Percentiles rank a stretch among this genome's conserved stretches.
phyloP scores from a whole-genome alignment of 2,888 invertebrate genomes.

The Spisula subtruncata region DNA sequence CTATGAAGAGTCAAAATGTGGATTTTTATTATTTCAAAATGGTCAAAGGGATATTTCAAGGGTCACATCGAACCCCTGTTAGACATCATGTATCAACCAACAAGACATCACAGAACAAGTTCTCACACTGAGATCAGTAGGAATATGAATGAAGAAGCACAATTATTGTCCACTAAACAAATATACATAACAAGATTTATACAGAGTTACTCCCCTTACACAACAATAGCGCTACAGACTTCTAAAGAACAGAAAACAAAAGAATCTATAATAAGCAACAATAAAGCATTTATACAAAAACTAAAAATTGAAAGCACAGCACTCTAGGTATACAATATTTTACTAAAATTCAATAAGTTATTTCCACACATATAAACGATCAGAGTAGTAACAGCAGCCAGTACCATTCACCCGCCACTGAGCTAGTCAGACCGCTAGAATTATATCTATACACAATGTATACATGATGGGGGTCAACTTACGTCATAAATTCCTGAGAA shows the following conservation, averaged over 20 bases:
- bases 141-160: conserved; percentile 27
- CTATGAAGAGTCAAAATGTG: no score
- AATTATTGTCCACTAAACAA: conserved; percentile 1
- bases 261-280: conserved; percentile 12
- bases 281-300: conserved; percentile 25
- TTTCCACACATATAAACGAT: background rate
- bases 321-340: conserved; percentile 10
- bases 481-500: conserved; percentile 34
- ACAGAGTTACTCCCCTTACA: background rate
- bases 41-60: no score
- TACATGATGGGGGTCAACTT: conserved; percentile 19
- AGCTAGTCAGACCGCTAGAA: background rate
- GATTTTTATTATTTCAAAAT: no score
- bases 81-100: background rate
- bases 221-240: background rate
- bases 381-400: background rate
- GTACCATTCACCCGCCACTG: background rate
- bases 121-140: conserved; percentile 41
- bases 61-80: no score
- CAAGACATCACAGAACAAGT: conserved; percentile 36
- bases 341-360: conserved; percentile 20
- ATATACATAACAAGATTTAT: background rate
- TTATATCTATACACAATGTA: background rate
- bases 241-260: background rate
- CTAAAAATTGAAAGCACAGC: conserved; percentile 26